These are phyloP conservation scores for Aurelia coerulea DNA, from an alignment of 30 jellyfish, hydroid and myxozoan genomes.

Conservation along the genomic window DNA sequence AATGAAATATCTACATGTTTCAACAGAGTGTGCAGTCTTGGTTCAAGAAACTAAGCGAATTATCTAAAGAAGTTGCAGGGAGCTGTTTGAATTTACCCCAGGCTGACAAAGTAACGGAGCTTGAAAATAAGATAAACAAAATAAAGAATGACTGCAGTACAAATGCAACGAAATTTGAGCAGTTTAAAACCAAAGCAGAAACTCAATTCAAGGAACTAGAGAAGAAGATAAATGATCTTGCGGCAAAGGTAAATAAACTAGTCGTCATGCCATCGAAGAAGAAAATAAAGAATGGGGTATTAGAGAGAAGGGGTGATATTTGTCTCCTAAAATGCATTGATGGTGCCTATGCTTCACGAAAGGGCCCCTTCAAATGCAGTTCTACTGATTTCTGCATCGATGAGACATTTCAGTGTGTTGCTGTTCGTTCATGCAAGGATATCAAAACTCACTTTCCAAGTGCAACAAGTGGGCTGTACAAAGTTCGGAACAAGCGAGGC, in stretches of 20 bases:
- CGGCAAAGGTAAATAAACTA: neutral
- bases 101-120: constrained; percentile 40
- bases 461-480: constrained; percentile 50
- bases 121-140: constrained; percentile 17
- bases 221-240: constrained; percentile 9
- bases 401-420: constrained; percentile 12
- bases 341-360: constrained; percentile 55
- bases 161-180: neutral
- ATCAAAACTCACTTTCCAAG: constrained; percentile 4
- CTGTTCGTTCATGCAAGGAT: constrained; percentile 51
- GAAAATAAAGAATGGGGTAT: constrained; percentile 37
- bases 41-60: constrained; percentile 42
- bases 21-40: constrained; percentile 43
- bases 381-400: constrained; percentile 11
- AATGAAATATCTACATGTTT: too few species aligned
- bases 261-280: neutral
- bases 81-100: constrained; percentile 50
- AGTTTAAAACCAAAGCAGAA: constrained; percentile 1
- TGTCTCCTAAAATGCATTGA: constrained; percentile 40
- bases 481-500: constrained; percentile 6
- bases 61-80: constrained; percentile 33
- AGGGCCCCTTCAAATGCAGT: constrained; percentile 20
- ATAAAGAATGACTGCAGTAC: constrained; percentile 2
- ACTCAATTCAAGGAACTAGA: constrained; percentile 9
- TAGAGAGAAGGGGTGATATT: constrained; percentile 39